Conservation (phyloP, 1,140 invertebrate genomes). For the Sweltsa coloradensis region DNA sequence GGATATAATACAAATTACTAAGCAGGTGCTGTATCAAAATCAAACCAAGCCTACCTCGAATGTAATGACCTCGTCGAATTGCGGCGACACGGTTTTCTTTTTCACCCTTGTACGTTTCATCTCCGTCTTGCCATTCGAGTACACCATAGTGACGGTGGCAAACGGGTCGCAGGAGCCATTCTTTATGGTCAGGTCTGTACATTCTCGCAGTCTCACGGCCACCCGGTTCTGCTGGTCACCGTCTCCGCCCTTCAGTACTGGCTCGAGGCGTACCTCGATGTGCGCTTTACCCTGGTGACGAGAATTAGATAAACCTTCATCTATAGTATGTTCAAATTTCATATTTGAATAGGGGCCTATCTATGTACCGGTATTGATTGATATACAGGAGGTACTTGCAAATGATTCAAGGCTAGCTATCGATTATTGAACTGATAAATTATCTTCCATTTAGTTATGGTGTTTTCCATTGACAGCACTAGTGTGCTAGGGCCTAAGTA, state of each 20-base stretch:
- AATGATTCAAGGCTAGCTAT: too few relatives aligned
- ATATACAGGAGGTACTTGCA: too few relatives aligned
- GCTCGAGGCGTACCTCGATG: constrained; percentile 49
- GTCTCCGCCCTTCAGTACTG: constrained; percentile 17
- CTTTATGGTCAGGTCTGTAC: constrained; percentile 75
- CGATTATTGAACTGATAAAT: too few relatives aligned
- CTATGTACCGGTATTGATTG: too few relatives aligned
- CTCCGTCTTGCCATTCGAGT: constrained; percentile 67
- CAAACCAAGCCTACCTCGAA: constrained; percentile 53
- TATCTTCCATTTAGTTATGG: too few relatives aligned
- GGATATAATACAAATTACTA: too few relatives aligned
- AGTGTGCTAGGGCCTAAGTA: too few relatives aligned
- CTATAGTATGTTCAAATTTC: too few relatives aligned
- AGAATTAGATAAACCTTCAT: too few relatives aligned
- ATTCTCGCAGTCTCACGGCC: constrained; percentile 53
- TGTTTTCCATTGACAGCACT: too few relatives aligned
- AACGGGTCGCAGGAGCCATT: constrained; percentile 86
- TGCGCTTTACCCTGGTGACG: constrained; percentile 41
- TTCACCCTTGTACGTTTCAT: constrained; percentile 72
- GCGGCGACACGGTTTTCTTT: constrained; percentile 79
- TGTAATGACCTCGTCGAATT: constrained; percentile 77
- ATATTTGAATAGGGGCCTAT: too few relatives aligned
- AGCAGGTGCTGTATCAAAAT: too few relatives aligned
- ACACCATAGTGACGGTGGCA: constrained; percentile 64
- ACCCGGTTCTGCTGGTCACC: constrained; percentile 26